Conservation (phyloP, 2,113 vertebrate species). For the Elachura formosa region DNA sequence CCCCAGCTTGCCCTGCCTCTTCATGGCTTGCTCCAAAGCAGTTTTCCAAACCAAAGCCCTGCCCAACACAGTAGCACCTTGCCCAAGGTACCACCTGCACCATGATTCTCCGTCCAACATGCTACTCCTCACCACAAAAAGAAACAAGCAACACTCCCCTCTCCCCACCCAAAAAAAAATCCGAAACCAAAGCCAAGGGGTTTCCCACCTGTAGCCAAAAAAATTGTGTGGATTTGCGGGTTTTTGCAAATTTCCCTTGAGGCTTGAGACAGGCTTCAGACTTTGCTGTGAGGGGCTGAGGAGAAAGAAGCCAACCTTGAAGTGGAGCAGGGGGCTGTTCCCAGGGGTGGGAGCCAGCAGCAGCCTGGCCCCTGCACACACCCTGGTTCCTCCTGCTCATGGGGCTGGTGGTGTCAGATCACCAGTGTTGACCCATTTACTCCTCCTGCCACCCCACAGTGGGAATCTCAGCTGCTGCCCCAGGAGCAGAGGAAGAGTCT, state of each 20-base stretch:
- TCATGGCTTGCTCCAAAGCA: background rate
- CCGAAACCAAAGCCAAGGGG: background rate
- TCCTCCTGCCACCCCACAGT: background rate
- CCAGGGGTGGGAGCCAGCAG: background rate
- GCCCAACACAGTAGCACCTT: background rate
- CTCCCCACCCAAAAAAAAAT: background rate
- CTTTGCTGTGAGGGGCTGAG: background rate
- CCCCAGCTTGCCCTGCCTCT: background rate
- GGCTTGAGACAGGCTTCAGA: background rate
- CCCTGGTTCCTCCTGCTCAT: background rate
- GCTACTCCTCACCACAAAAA: background rate
- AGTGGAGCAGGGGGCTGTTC: background rate
- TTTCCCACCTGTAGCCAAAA: background rate
- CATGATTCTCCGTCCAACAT: background rate
- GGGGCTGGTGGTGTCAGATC: accelerated
- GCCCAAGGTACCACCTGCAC: background rate
- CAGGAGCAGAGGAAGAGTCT: background rate
- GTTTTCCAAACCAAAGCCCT: background rate
- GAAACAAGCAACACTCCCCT: background rate
- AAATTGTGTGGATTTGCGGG: background rate
- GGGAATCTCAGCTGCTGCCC: background rate
- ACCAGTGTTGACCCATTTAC: background rate
- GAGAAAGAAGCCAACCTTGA: background rate
- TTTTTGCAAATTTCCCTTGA: background rate
- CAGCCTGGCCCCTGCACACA: background rate